Evolutionary conservation across 2,113 vertebrate genomes (phyloP).

Genomic region (Chaetorhynchus papuensis): DNA sequence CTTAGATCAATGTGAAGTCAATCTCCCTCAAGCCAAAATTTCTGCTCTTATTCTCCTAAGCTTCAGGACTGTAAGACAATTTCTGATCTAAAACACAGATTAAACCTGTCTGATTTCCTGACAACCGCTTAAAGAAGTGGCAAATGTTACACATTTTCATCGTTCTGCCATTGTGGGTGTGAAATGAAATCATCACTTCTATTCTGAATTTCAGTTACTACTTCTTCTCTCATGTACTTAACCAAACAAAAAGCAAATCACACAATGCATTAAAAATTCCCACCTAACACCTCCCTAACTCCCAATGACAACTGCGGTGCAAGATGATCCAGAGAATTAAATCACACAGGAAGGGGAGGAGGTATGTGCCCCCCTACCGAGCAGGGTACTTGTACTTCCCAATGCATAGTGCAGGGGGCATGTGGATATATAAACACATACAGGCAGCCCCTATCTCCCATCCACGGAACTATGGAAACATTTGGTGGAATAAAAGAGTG

Average conservation of each 20-base stretch:
- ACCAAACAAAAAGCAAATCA: not conserved
- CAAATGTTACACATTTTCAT: not conserved
- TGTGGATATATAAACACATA: not conserved
- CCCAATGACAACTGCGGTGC: not conserved
- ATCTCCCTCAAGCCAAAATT: not conserved
- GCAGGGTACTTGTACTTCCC: not conserved
- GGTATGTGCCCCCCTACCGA: rapidly evolving
- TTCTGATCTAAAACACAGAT: not conserved
- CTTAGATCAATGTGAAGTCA: not conserved
- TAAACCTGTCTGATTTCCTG: not conserved
- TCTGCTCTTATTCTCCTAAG: not conserved
- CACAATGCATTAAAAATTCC: not conserved
- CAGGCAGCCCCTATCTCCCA: not conserved
- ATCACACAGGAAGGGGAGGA: not conserved
- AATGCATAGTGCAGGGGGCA: not conserved
- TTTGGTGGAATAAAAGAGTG: not conserved
- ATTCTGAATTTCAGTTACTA: conserved; percentile 16
- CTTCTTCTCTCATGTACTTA: not conserved
- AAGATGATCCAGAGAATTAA: not conserved
- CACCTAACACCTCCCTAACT: not conserved
- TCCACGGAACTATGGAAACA: not conserved
- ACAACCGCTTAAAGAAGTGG: not conserved
- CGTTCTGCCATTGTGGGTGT: not conserved
- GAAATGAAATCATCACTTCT: not conserved
- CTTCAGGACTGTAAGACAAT: not conserved